Evolutionary conservation across 2,888 invertebrate genomes (phyloP), one percentile per base, ranked within the genome.

Genomic region (Bedellia somnulentella): DNA sequence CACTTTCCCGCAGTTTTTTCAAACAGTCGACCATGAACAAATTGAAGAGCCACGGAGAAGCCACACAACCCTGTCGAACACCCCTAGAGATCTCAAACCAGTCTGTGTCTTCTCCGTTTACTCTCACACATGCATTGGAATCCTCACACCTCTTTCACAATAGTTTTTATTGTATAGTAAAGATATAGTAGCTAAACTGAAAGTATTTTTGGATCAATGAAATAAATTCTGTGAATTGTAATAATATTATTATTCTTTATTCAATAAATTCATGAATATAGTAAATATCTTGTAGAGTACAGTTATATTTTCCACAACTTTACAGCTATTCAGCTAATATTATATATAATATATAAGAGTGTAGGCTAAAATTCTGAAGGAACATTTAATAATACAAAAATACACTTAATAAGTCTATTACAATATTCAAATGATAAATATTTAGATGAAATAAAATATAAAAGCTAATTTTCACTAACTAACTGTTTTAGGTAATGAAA

Each of bases 241-340:
- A 24, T 12, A 24, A 24, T 30, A 37, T 35, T 30, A 36, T 32
- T 23, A 42, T 41, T 41, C 41, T 40, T 40, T 31, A 21, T 24
- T 37, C 13, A 35, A 34, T 37, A 38, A 37, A 35, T 36, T 27
- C 27, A 32, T 30, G 22, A 17, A 16, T 31, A 10, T 11, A 27
- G 16, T 27, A 2, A 11, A 24, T 1, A n/a, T 21, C n/a, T 21
- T 8, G 21, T n/a, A n/a, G n/a, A n/a, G n/a, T n/a, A n/a, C n/a
- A n/a, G n/a, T n/a, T n/a, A n/a, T n/a, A n/a, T n/a, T n/a, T n/a
- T n/a, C n/a, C n/a, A n/a, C n/a, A n/a, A n/a, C n/a, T n/a, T n/a
- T n/a, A n/a, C n/a, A n/a, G n/a, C n/a, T n/a, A n/a, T n/a, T n/a
- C n/a, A n/a, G n/a, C n/a, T n/a, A n/a, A 21, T 3, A 11, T 24